Conservation (phyloP, 2,797 vertebrate genomes). For the Aulostomus chinensis region DNA sequence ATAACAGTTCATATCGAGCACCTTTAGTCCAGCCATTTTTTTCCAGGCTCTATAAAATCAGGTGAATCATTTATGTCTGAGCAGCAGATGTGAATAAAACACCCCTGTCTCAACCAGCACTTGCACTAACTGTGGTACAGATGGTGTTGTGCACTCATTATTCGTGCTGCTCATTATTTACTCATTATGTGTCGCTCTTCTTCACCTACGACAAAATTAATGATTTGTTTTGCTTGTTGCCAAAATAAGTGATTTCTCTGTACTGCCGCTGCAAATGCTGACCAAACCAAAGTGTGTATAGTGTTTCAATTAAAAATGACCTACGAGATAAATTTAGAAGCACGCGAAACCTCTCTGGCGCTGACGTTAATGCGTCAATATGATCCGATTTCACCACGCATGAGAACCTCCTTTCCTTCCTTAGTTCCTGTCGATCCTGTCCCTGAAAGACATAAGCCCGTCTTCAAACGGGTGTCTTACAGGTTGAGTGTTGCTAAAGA, state of each 20-base stretch:
- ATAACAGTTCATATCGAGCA: conserved; percentile 23
- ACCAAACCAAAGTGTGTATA: conserved; percentile 4
- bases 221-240: conserved; percentile 25
- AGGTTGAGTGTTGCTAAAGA: conserved; percentile 20
- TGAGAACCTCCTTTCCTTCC: conserved; percentile 1
- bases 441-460: conserved; percentile 28
- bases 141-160: conserved; percentile 46
- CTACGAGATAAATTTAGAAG: neutral
- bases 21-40: conserved; percentile 41
- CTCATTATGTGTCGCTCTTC: conserved; percentile 48
- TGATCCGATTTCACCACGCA: conserved; percentile 20
- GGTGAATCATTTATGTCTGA: conserved; percentile 36
- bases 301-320: neutral
- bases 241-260: conserved; percentile 10
- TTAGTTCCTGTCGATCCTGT: conserved; percentile 11
- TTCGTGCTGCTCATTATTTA: conserved; percentile 57
- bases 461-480: conserved; percentile 9
- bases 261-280: neutral
- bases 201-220: conserved; percentile 32
- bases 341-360: conserved; percentile 5
- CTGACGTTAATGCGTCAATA: conserved; percentile 16
- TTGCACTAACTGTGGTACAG: conserved; percentile 26
- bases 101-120: conserved; percentile 1
- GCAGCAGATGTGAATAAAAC: conserved; percentile 26
- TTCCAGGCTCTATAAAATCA: conserved; percentile 18